These are phyloP conservation scores for Epinotia ramella DNA, from an alignment of 2,888 invertebrate genomes.

Conservation along the genomic window DNA sequence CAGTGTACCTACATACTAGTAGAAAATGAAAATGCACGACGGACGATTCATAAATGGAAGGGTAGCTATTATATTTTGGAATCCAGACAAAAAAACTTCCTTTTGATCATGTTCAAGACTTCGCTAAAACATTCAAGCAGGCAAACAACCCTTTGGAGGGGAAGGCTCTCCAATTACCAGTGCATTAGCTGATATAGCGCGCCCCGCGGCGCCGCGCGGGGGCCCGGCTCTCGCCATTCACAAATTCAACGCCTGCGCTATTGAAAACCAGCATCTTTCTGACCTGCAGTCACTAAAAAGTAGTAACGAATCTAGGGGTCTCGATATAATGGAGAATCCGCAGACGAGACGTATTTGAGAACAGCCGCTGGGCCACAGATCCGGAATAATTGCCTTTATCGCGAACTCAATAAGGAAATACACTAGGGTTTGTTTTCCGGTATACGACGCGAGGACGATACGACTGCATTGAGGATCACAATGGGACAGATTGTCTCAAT, in stretches of 20 bases:
- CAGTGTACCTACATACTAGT: not conserved
- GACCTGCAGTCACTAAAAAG: not conserved
- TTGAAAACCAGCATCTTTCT: not conserved
- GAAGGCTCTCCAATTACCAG: conserved; percentile 31
- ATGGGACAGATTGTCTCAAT: not conserved
- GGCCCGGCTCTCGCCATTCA: not conserved
- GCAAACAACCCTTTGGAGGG: conserved; percentile 25
- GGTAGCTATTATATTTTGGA: not conserved
- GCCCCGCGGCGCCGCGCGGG: conserved; percentile 24
- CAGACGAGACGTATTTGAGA: not conserved
- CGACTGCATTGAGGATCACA: not conserved
- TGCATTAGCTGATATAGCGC: conserved; percentile 33
- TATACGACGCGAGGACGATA: not conserved
- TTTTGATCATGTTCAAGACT: conserved; percentile 7
- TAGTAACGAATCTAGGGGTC: not conserved
- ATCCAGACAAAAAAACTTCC: conserved; percentile 5
- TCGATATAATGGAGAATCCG: not conserved
- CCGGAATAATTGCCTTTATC: conserved; percentile 31
- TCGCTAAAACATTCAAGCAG: conserved; percentile 20
- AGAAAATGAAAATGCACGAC: not conserved
- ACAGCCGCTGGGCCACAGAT: conserved; percentile 2
- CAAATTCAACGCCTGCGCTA: not conserved
- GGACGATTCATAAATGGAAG: not conserved
- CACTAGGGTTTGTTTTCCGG: conserved; percentile 3
- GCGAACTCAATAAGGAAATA: conserved; percentile 13